Conservation (phyloP, 2,888 invertebrate species). For the Lasioglossum morio region DNA sequence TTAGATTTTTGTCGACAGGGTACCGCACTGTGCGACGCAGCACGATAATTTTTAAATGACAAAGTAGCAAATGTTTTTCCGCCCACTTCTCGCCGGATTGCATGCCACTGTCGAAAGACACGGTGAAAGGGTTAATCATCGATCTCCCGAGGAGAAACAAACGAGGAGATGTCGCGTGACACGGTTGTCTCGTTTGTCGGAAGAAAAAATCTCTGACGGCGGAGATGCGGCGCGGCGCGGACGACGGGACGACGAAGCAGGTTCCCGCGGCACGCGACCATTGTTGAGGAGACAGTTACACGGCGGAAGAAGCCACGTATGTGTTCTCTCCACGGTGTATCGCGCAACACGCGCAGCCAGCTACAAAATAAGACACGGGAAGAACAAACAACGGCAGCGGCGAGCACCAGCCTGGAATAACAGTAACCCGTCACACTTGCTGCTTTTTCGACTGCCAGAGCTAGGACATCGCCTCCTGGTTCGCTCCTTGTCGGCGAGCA, state of each 20-base stretch:
- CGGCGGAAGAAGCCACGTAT: conserved; percentile 30
- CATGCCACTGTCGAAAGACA: neutral
- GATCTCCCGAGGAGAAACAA: neutral
- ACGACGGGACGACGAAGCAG: neutral
- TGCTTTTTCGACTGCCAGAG: conserved; percentile 76
- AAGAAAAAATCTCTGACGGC: neutral
- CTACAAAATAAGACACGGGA: conserved; percentile 59
- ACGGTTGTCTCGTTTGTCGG: neutral
- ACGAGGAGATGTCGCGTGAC: neutral
- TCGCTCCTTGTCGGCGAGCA: conserved; percentile 34
- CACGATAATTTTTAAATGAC: neutral
- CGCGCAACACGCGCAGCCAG: conserved; percentile 44
- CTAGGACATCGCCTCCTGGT: conserved; percentile 53
- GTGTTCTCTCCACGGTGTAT: conserved; percentile 45
- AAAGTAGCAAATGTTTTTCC: neutral
- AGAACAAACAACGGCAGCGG: conserved; percentile 76
- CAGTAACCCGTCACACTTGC: conserved; percentile 84
- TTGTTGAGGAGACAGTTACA: conserved; percentile 46
- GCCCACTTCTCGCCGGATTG: neutral
- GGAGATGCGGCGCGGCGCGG: neutral
- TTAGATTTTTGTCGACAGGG: too few species aligned
- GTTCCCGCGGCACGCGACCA: conserved; percentile 32
- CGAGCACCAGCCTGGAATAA: conserved; percentile 76
- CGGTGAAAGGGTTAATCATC: neutral
- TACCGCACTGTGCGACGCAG: too few species aligned